Base-by-base conservation (phyloP, 2,113 vertebrate genomes). In the Tragelaphus scriptus region DNA sequence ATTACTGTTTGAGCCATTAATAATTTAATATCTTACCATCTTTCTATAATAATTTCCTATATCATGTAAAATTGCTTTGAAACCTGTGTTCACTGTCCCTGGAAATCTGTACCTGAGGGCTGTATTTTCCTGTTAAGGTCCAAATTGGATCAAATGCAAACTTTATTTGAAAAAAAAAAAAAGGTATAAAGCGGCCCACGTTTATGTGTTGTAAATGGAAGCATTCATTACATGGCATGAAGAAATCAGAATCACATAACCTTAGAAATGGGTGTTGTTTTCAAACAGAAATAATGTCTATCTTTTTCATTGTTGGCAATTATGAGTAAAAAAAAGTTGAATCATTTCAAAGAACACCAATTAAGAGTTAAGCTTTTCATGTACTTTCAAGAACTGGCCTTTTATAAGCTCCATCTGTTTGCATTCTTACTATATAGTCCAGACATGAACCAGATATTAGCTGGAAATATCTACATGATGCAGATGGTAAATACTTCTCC, bases 361-460 rank as follows among this genome's bases (percentile, higher is more conserved):
- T 40, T 92, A 44, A 56, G 87, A 44, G 51, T 94, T 92, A 77
- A 6, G 44, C 40, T 93, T 77, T 87, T 97, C 26, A 49, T 19
- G 44, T 6, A 77, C 80, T 92, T n/a, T 96, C 28, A 85, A 92
- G 40, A 95, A 84, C 0, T 75, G 49, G 21, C 23, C 51, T 91
- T 94, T 95, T n/a, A n/a, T 47, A 95, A 97, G 53, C 2, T 5
- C 88, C 32, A 63, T 63, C 36, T 65, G 85, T 81, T 95, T 97
- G 94, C 32, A 87, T 96, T 91, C 17, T 79, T 92, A 15, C 77
- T 96, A 4, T 0, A 17, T 68, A 89, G 5, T 12, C 25, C 25
- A 94, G 75, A 89, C 95, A 96, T 82, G 53, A 97, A 85, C 14
- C 44, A 92, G 5, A 4, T 63, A 86, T 92, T 93, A 96, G 91